Base-by-base conservation (phyloP, 37 sponge, comb jelly and placozoan species). In the Crambe crambe region DNA sequence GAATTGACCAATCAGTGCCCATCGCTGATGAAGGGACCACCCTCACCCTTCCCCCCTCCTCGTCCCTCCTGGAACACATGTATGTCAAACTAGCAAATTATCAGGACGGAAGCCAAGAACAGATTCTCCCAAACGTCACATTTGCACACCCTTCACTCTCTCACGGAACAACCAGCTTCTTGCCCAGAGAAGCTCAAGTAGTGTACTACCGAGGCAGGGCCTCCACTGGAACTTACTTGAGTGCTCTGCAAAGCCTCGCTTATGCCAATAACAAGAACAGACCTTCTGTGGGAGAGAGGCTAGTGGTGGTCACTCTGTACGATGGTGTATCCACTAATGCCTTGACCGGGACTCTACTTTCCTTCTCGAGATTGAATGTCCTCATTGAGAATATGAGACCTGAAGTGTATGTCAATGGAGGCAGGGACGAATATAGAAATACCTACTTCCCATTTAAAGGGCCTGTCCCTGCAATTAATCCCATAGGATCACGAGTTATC, bases 381-480 rank as follows among this genome's bases (percentile, higher is more conserved):
- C 6, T 37, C 15, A 83, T 96, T 29, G 35, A 77, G 18, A 90
- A 90, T 40, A 37, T 42, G 2, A 57, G 85, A 34, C 96, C 96
- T 41, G 56, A 70, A 20, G 36, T 96, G 17, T 42, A 61, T 81
- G 76, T 82, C 34, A 89, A 84, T 58, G 85, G 91, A n/a, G 23
- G 70, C 30, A 29, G 5, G 2, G 70, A 56, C 20, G 36, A 42
- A 0, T 95, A 79, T 56, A 23, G 29, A 0, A 89, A 59, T 23
- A 70, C 80, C 12, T 96, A 80, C 68, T 89, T 89, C 42, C 90
- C 96, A 43, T 26, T 41, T 41, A 61, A 77, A 37, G 81, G 68
- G 8, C 90, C 96, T 12, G 87, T 96, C 10, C 54, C 80, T 17
- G 86, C 64, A 15, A 44, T 90, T 22, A 67, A 76, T 42, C 86